Base-by-base conservation (phyloP, 37 sponge, comb jelly and placozoan species). In the Crambe crambe region DNA sequence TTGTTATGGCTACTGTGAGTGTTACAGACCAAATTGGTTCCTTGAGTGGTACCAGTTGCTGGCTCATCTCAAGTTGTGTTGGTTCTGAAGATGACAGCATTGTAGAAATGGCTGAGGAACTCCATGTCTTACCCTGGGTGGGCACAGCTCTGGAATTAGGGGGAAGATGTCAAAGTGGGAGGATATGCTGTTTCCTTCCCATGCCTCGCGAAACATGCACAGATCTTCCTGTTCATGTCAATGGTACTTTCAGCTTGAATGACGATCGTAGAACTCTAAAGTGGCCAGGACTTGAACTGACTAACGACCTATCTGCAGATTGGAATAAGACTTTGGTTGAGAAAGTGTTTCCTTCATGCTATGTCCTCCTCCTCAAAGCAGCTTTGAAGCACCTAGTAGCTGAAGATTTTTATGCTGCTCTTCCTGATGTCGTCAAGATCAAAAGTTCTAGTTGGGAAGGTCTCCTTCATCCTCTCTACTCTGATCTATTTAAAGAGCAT, bases 161-260 rank as follows among this genome's bases (percentile, higher is more conserved):
- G 1, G 22, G n/a, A 5, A 26, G 30, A 27, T 43, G 35, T 5
- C n/a, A 37, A 8, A 60, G 60, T 36, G 82, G 82, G 35, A 72
- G 82, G 1, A 34, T 87, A 29, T 87, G 75, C 59, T 87, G 88
- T 42, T 87, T 74, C 43, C 88, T 87, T 67, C 88, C 88, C n/a
- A n/a, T n/a, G n/a, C n/a, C n/a, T n/a, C n/a, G n/a, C n/a, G n/a
- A n/a, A n/a, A n/a, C 4, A 86, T 82, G 56, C n/a, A n/a, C n/a
- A n/a, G n/a, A n/a, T n/a, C n/a, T n/a, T n/a, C n/a, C n/a, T n/a
- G n/a, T n/a, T n/a, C n/a, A n/a, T n/a, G n/a, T n/a, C n/a, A n/a
- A n/a, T n/a, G n/a, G n/a, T n/a, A n/a, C n/a, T n/a, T n/a, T n/a
- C n/a, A n/a, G n/a, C n/a, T n/a, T n/a, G n/a, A n/a, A n/a, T n/a